A percentile compares a stretch with the other conserved stretches of the same genome.
These are phyloP conservation scores for Rutilus rutilus DNA, from an alignment of 2,113 vertebrate species.

Conservation along the genomic window DNA sequence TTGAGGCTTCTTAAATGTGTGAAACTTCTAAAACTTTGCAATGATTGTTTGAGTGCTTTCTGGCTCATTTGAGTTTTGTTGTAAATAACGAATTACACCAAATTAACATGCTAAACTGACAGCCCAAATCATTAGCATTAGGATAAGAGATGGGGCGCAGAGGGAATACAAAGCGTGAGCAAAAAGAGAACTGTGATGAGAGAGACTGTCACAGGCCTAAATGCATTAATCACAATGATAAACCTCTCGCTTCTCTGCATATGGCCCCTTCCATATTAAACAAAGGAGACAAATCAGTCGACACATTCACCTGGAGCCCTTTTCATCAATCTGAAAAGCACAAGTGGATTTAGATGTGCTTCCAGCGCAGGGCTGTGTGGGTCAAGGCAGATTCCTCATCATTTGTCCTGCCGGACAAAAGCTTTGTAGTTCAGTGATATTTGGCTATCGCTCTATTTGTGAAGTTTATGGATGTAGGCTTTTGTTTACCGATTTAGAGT, in stretches of 20 bases:
- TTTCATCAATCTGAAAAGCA: constrained; percentile 32
- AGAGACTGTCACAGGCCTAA: constrained; percentile 1
- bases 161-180: neutral
- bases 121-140: constrained; percentile 23
- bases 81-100: constrained; percentile 5
- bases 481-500: constrained; percentile 40
- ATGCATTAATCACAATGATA: constrained; percentile 39
- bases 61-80: neutral
- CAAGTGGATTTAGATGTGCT: constrained; percentile 35
- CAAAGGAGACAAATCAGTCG: constrained; percentile 31
- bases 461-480: constrained; percentile 7
- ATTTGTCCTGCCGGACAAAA: constrained; percentile 10
- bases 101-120: constrained; percentile 3
- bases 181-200: constrained; percentile 6
- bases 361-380: neutral
- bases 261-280: constrained; percentile 20
- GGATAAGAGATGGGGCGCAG: neutral
- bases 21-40: neutral
- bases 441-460: neutral
- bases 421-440: neutral
- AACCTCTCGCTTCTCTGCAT: constrained; percentile 21
- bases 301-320: constrained; percentile 23
- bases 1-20: neutral
- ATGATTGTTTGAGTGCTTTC: neutral
- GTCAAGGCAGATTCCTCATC: constrained; percentile 26